These are phyloP conservation scores for Sebastes melanostomus DNA, from an alignment of 2,797 vertebrate species.

Conservation along the genomic window DNA sequence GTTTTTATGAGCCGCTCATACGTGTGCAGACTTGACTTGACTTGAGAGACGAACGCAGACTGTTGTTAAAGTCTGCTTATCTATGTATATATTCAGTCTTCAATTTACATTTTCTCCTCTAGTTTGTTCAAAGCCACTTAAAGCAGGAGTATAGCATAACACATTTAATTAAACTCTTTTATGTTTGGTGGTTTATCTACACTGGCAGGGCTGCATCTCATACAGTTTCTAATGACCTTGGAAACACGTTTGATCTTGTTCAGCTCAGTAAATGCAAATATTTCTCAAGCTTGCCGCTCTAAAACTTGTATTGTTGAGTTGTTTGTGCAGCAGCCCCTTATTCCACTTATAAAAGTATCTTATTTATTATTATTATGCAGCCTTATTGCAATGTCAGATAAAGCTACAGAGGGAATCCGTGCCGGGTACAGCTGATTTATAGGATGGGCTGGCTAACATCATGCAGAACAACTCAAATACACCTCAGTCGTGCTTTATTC, in stretches of 20 bases:
- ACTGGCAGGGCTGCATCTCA: constrained; percentile 13
- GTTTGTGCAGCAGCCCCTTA: not conserved
- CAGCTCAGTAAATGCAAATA: constrained; percentile 36
- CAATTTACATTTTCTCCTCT: constrained; percentile 34
- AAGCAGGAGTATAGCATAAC: constrained; percentile 19
- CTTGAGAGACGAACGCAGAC: not conserved
- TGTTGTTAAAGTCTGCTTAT: constrained; percentile 30
- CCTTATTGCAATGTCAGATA: constrained; percentile 34
- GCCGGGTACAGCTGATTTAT: constrained; percentile 33
- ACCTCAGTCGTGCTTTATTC: not conserved
- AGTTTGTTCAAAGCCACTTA: constrained; percentile 42
- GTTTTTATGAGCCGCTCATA: not conserved
- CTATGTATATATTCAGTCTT: constrained; percentile 15
- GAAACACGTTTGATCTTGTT: constrained; percentile 30
- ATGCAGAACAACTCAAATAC: constrained; percentile 18
- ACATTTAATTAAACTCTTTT: constrained; percentile 50
- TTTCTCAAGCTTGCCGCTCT: constrained; percentile 6
- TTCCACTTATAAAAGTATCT: not conserved
- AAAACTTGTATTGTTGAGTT: not conserved
- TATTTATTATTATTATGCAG: constrained; percentile 29
- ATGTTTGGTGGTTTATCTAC: constrained; percentile 43
- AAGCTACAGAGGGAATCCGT: constrained; percentile 32
- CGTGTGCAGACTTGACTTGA: not conserved
- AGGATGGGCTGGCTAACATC: not conserved
- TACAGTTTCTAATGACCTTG: constrained; percentile 40